phyloP scores from a whole-genome alignment of 2,888 invertebrate species.

The Pheosia tremula region DNA sequence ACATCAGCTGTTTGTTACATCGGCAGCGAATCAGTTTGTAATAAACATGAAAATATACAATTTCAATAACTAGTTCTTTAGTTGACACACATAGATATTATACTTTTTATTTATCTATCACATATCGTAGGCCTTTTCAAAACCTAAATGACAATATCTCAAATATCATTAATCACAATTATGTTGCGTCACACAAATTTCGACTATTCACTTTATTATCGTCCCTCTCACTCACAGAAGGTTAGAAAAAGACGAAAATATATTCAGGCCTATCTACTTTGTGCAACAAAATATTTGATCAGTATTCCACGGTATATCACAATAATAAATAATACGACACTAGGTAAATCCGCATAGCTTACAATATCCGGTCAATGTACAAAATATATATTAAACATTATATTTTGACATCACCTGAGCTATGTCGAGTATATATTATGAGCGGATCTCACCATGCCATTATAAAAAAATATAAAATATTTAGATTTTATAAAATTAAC shows the following conservation, averaged over 20 bases:
- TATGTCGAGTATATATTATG: slow-evolving; percentile 2
- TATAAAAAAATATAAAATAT: slow-evolving; percentile 15
- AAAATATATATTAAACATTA: slow-evolving; percentile 8
- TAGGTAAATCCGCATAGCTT: slow-evolving; percentile 17
- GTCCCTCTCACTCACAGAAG: neutral
- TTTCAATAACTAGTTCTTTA: slow-evolving; percentile 23
- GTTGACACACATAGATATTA: slow-evolving; percentile 27
- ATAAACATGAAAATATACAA: neutral
- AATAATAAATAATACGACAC: slow-evolving; percentile 27
- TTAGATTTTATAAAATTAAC: slow-evolving; percentile 24
- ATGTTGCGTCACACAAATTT: neutral
- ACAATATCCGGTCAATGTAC: slow-evolving; percentile 11
- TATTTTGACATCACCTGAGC: slow-evolving; percentile 6
- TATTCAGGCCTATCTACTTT: neutral
- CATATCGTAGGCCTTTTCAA: slow-evolving; percentile 49
- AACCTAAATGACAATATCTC: slow-evolving; percentile 43
- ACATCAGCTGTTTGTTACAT: no score
- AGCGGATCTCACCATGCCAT: neutral
- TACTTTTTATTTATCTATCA: slow-evolving; percentile 48
- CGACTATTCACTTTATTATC: neutral
- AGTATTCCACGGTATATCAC: slow-evolving; percentile 34
- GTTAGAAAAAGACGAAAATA: neutral
- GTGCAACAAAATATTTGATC: neutral
- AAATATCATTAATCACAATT: slow-evolving; percentile 16
- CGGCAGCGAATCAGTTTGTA: no score